Evolutionary conservation across 2,888 invertebrate genomes (phyloP).

Genomic region (Drosophila conformis): DNA sequence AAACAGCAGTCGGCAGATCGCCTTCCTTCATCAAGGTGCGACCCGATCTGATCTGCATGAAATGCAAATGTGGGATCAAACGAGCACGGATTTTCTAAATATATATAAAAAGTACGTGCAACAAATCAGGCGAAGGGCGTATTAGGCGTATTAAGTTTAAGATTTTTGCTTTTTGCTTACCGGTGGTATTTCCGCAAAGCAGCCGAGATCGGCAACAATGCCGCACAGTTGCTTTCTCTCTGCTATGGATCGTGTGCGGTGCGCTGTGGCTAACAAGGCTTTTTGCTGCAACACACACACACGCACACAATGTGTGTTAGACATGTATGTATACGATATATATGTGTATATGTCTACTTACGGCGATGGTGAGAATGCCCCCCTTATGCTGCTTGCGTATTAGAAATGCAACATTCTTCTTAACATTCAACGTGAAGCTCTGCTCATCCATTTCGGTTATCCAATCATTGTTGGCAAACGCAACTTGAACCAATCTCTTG

Average conservation of each 20-base stretch:
- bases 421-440: slow-evolving; percentile 55
- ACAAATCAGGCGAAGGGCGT: neutral
- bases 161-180: slow-evolving; percentile 67
- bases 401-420: slow-evolving; percentile 64
- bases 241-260: slow-evolving; percentile 86
- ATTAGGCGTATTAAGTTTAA: neutral
- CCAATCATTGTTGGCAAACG: slow-evolving; percentile 48
- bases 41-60: slow-evolving; percentile 87
- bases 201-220: slow-evolving; percentile 87
- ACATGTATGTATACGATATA: neutral
- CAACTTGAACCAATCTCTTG: slow-evolving; percentile 45
- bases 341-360: slow-evolving; percentile 31
- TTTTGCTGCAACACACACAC: slow-evolving; percentile 86
- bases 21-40: slow-evolving; percentile 88
- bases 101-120: neutral
- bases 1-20: slow-evolving; percentile 87
- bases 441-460: slow-evolving; percentile 51
- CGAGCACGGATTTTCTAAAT: slow-evolving; percentile 87
- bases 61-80: slow-evolving; percentile 87
- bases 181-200: slow-evolving; percentile 88
- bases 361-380: slow-evolving; percentile 58
- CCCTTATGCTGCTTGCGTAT: slow-evolving; percentile 63
- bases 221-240: slow-evolving; percentile 87
- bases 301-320: neutral
- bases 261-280: slow-evolving; percentile 87